Evolutionary conservation across 2,113 vertebrate genomes (phyloP).

Genomic region (Platysternon megacephalum): DNA sequence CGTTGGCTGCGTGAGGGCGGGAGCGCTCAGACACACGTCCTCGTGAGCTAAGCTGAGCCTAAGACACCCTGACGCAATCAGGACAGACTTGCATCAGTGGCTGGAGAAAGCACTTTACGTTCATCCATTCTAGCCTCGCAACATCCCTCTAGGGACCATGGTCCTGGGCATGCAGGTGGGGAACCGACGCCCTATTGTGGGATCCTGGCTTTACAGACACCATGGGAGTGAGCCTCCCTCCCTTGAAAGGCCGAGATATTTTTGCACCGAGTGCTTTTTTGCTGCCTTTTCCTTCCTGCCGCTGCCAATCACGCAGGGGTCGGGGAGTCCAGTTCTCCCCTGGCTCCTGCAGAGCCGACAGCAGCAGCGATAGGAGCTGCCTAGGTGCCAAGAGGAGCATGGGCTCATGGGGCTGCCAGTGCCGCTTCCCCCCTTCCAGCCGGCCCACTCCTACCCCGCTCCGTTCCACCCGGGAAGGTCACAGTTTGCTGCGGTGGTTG

Average conservation of each 20-base stretch:
- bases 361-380: background rate
- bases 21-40: background rate
- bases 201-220: background rate
- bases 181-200: background rate
- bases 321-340: background rate
- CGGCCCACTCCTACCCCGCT: background rate
- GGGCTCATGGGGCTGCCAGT: background rate
- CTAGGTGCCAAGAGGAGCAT: background rate
- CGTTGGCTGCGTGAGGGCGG: background rate
- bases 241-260: background rate
- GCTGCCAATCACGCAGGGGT: background rate
- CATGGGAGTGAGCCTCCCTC: background rate
- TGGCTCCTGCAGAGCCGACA: background rate
- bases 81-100: background rate
- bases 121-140: background rate
- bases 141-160: background rate
- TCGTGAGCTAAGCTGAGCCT: background rate
- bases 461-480: background rate
- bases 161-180: background rate
- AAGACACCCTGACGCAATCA: background rate
- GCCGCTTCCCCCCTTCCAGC: background rate
- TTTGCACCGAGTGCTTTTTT: background rate
- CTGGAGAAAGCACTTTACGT: background rate
- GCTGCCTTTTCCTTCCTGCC: background rate
- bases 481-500: too few species aligned